phyloP scores from a whole-genome alignment of 2,113 vertebrate species.

The Pholis gunnellus region DNA sequence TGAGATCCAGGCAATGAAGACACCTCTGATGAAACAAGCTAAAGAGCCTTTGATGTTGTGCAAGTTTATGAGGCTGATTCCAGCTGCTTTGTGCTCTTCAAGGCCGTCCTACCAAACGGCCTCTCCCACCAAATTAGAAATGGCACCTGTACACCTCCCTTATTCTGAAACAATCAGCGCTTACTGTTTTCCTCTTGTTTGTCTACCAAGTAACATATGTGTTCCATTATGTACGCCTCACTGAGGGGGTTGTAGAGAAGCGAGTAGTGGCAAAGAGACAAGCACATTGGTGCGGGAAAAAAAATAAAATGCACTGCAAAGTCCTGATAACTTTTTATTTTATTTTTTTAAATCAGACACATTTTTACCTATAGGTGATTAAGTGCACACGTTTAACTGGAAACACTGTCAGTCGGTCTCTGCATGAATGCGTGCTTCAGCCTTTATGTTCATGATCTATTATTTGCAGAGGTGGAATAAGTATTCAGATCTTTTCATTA shows the following conservation, averaged over 20 bases:
- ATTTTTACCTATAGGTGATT: background rate
- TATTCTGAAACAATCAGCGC: conserved; percentile 78
- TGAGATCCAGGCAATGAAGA: conserved; percentile 52
- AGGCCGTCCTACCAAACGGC: conserved; percentile 61
- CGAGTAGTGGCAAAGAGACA: conserved; percentile 22
- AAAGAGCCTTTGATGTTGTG: conserved; percentile 80
- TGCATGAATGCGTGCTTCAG: background rate
- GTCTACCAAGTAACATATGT: conserved; percentile 70
- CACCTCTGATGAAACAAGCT: conserved; percentile 78
- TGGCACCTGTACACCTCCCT: conserved; percentile 77
- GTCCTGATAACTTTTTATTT: background rate
- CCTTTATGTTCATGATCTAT: background rate
- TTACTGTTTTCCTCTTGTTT: conserved; percentile 72
- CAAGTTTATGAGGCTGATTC: conserved; percentile 77
- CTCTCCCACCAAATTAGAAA: conserved; percentile 79
- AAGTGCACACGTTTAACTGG: background rate
- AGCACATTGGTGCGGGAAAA: background rate
- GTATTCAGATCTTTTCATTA: background rate
- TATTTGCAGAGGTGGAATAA: background rate
- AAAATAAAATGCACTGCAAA: background rate
- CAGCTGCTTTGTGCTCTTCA: conserved; percentile 80
- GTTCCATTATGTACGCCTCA: conserved; percentile 69
- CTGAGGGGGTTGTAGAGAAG: conserved; percentile 36
- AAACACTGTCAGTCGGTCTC: background rate
- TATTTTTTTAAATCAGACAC: conserved; percentile 9